phyloP scores from a whole-genome alignment of 2,888 invertebrate genomes.

The Eristalinus sepulchralis region DNA sequence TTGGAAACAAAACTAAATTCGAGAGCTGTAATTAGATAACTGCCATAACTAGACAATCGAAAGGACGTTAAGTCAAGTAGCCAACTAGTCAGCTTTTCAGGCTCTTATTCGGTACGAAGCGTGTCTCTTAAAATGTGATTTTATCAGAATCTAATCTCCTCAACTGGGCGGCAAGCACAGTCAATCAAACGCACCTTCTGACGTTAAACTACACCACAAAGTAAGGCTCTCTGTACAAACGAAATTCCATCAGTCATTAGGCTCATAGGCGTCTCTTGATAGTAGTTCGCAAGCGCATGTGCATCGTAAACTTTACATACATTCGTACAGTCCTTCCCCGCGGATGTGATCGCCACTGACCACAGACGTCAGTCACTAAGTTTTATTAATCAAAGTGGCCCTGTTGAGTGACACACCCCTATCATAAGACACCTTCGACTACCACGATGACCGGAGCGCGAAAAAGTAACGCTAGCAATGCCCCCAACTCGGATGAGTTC shows the following conservation, averaged over 20 bases:
- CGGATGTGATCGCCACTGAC: not conserved
- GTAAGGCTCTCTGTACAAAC: not conserved
- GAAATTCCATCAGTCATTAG: conserved; percentile 18
- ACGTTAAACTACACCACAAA: too few species aligned
- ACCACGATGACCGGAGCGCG: conserved; percentile 38
- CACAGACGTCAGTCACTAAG: conserved; percentile 8
- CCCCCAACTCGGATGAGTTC: conserved; percentile 73
- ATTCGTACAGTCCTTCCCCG: not conserved
- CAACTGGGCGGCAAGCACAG: not conserved
- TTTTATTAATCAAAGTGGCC: conserved; percentile 39
- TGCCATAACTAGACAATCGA: not conserved
- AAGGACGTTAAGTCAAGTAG: not conserved
- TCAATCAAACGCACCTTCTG: conserved; percentile 4
- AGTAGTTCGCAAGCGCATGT: not conserved
- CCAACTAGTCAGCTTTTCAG: too few species aligned
- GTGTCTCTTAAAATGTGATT: conserved; percentile 16
- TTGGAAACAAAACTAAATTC: too few species aligned
- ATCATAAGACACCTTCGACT: not conserved
- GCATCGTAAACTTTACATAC: conserved; percentile 22
- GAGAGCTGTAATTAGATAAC: not conserved
- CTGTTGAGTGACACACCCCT: conserved; percentile 3
- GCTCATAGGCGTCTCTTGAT: not conserved
- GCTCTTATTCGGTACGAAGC: not conserved
- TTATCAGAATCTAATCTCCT: conserved; percentile 9
- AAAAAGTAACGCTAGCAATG: conserved; percentile 6